Percentiles rank a stretch among this genome's conserved stretches.
These are phyloP conservation scores for Yponomeuta plumbellus DNA, from an alignment of 2,888 invertebrate genomes.

Conservation along the genomic window DNA sequence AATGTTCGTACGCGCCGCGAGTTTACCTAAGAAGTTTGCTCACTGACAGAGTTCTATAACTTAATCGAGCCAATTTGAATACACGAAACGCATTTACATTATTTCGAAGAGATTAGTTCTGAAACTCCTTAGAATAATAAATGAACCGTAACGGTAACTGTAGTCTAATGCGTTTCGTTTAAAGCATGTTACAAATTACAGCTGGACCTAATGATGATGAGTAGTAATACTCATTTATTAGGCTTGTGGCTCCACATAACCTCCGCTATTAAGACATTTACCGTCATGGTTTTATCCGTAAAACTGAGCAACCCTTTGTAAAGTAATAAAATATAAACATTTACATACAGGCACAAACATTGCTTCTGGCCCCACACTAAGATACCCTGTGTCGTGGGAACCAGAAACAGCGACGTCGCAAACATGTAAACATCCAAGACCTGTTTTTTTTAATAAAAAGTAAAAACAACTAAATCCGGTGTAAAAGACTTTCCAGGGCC, in stretches of 20 bases:
- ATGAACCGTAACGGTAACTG: neutral
- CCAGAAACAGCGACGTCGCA: too few species aligned
- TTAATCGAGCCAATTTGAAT: neutral
- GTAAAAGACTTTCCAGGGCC: too few species aligned
- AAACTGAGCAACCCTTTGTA: neutral
- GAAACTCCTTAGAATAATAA: neutral
- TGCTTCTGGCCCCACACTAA: too few species aligned
- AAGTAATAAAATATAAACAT: too few species aligned
- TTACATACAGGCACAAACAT: too few species aligned
- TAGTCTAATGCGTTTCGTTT: neutral
- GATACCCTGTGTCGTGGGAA: too few species aligned
- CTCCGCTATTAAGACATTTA: neutral
- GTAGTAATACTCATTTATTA: neutral
- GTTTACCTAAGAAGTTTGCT: neutral
- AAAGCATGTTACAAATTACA: neutral
- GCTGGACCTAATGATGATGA: neutral
- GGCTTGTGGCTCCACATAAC: neutral
- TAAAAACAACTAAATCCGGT: too few species aligned
- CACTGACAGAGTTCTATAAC: neutral
- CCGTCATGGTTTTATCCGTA: neutral
- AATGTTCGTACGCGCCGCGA: neutral
- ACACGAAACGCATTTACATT: constrained; percentile 1
- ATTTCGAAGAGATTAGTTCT: neutral
- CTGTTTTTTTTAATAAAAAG: too few species aligned
- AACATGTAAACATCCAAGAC: too few species aligned